Base-by-base conservation (phyloP, 92 coral and sea anemone species). In the Porites divaricata region DNA sequence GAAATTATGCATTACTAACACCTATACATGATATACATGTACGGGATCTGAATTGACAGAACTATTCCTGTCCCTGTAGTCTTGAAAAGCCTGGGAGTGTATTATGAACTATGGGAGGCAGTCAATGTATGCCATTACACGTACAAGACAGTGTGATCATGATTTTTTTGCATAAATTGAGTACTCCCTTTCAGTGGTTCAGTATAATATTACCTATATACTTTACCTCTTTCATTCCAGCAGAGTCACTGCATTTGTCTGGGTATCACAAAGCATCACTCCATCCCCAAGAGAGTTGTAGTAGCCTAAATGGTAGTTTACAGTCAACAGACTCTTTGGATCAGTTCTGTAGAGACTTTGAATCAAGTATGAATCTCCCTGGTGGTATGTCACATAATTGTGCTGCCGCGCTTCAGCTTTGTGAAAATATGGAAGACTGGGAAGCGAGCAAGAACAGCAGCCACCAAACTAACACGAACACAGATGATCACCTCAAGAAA, bases 271-370 rank as follows among this genome's bases (percentile, higher is more conserved):
- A 20, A 45, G 19, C 75, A 41, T 71, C 75, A 41, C 49, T 71
- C 75, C 75, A 11, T 2, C 24, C 68, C 9, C 68, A 76, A 14
- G 61, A 22, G 6, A 58, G 68, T 68, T 62, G 71, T 48, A 56
- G 80, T 53, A 63, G 83, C 72, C 49, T 58, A 51, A 51, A 57
- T 8, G 75, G 84, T 85, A 93, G 95, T 69, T 68, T 84, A 19
- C 89, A 88, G 12, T 91, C 95, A 25, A 91, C 93, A 64, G 98
- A 96, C 75, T 96, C 98, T 0, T 78, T 96, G 73, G 98, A 96
- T 78, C 98, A 96, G 80, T 96, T 96, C 82, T 96, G 98, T 78
- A 95, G 88, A 11, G 97, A 93, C 71, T 87, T 90, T 67, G 92
- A 87, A 15, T 78, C 97, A 17, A 91, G 90, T 57, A 57, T 81